Conservation (phyloP, 2,888 invertebrate genomes). For the Cryptocheilus praepositus region DNA sequence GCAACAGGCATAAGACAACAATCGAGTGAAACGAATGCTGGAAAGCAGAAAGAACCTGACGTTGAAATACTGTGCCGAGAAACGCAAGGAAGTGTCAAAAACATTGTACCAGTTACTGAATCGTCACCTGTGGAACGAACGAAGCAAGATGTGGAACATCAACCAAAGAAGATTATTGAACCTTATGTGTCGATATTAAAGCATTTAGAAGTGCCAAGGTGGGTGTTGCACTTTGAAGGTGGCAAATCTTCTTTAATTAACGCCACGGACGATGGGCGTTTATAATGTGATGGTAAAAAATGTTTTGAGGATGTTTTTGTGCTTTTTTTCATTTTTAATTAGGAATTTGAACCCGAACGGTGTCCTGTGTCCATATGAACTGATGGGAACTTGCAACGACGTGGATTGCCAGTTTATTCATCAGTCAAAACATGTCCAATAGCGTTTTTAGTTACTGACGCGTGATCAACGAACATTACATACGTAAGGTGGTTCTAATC, state of each 20-base stretch:
- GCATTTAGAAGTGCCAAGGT: constrained; percentile 66
- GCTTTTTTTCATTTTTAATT: constrained; percentile 51
- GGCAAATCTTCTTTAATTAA: neutral
- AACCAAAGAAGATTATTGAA: constrained; percentile 31
- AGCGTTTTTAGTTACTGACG: constrained; percentile 56
- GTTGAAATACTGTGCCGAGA: neutral
- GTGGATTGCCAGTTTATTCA: constrained; percentile 70
- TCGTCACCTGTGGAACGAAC: too few species aligned
- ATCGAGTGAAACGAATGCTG: neutral
- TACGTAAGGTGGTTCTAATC: constrained; percentile 73
- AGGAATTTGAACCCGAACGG: constrained; percentile 68
- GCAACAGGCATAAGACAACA: neutral
- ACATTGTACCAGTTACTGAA: too few species aligned
- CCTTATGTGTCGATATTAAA: constrained; percentile 68
- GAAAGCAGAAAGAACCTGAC: neutral
- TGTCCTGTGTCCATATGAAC: constrained; percentile 71
- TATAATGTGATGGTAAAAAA: constrained; percentile 19
- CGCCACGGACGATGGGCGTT: neutral
- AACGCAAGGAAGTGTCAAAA: too few species aligned
- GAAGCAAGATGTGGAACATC: constrained; percentile 6
- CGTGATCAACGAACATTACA: constrained; percentile 56
- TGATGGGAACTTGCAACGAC: constrained; percentile 73
- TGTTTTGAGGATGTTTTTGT: constrained; percentile 48
- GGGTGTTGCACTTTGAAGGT: constrained; percentile 47
- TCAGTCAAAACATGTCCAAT: constrained; percentile 63